A percentile compares a stretch with the other conserved stretches of the same genome.
Evolutionary conservation across 2,113 vertebrate genomes (phyloP).

Genomic region (Onychostruthus taczanowskii): DNA sequence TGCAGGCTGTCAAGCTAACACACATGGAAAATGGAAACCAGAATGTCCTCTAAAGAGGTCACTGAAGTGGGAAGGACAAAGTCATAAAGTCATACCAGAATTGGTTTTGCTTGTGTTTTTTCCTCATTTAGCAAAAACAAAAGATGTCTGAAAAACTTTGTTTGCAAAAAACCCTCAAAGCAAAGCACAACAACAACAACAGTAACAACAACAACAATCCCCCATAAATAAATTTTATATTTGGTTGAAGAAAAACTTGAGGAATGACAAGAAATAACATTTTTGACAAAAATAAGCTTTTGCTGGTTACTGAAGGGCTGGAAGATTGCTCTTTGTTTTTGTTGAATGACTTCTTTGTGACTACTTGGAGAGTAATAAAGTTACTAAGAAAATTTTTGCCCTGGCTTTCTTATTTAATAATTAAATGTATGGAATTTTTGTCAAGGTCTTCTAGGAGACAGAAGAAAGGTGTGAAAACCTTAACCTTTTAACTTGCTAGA

Average conservation of each 20-base stretch:
- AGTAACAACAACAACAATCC: accelerated
- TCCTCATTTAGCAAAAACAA: neutral
- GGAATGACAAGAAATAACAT: neutral
- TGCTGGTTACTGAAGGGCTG: neutral
- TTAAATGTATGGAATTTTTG: neutral
- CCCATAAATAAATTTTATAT: neutral
- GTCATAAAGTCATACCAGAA: neutral
- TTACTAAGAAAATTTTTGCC: neutral
- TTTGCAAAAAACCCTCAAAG: neutral
- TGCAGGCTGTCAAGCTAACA: slow-evolving; percentile 18
- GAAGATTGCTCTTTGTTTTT: neutral
- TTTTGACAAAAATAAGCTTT: neutral
- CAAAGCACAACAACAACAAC: neutral
- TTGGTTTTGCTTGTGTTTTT: neutral
- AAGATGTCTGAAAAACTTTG: neutral
- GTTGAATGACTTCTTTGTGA: neutral
- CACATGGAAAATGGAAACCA: neutral
- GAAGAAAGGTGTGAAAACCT: neutral
- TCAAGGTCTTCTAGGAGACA: neutral
- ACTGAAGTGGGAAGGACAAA: neutral
- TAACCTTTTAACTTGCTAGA: neutral
- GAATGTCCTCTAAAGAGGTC: neutral
- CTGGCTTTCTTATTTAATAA: neutral
- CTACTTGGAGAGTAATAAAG: neutral
- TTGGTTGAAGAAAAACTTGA: neutral